phyloP scores from a whole-genome alignment of 2,888 invertebrate species.

The Andrena fulva region DNA sequence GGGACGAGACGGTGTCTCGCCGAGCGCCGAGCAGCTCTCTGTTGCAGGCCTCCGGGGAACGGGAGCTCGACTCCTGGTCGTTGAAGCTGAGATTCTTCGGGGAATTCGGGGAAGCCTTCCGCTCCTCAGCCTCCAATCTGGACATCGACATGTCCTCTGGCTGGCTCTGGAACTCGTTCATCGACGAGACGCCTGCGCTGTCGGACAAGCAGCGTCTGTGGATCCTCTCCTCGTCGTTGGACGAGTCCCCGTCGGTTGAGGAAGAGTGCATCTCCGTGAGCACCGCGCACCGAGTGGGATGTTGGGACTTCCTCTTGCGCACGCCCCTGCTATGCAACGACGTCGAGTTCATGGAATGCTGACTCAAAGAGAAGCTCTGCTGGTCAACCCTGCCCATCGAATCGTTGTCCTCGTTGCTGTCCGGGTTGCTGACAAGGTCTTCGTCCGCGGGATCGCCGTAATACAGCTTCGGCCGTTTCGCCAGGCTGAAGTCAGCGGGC shows the following conservation, averaged over 20 bases:
- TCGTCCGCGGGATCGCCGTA: constrained; percentile 86
- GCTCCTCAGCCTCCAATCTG: constrained; percentile 79
- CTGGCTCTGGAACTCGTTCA: constrained; percentile 82
- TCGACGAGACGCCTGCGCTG: constrained; percentile 28
- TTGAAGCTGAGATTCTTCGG: constrained; percentile 68
- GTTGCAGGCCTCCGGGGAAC: constrained; percentile 71
- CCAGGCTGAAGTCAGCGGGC: constrained; percentile 90
- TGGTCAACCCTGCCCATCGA: constrained; percentile 80
- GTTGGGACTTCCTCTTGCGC: constrained; percentile 95
- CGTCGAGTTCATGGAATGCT: constrained; percentile 74
- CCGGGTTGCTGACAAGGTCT: constrained; percentile 87
- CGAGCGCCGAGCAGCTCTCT: constrained; percentile 36
- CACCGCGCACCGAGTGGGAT: constrained; percentile 93
- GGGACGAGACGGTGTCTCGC: constrained; percentile 39
- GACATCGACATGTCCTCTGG: constrained; percentile 85
- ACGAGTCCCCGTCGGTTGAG: constrained; percentile 88
- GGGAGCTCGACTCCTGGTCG: constrained; percentile 72
- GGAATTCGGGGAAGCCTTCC: constrained; percentile 76
- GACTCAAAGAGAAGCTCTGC: constrained; percentile 75
- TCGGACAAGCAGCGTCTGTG: constrained; percentile 61
- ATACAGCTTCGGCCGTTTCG: constrained; percentile 87
- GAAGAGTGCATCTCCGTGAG: constrained; percentile 86
- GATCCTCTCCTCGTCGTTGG: constrained; percentile 85
- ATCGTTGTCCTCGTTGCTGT: constrained; percentile 87
- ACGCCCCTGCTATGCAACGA: constrained; percentile 80